Evolutionary conservation across 2,888 invertebrate species (phyloP), one percentile per base, ranked within the genome.

Genomic region (Phyllotreta striolata): DNA sequence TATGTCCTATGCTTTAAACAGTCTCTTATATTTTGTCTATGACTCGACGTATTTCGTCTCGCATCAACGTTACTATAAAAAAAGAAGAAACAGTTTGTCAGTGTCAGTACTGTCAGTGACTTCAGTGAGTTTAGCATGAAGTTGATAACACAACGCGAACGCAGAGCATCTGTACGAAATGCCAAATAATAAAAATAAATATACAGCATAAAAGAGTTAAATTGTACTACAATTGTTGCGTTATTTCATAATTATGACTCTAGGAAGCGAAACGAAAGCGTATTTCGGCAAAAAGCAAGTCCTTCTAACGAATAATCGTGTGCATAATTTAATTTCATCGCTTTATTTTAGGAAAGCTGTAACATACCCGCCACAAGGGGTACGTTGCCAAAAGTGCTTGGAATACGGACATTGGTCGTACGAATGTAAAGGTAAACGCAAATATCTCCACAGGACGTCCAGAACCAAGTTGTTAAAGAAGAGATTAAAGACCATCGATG

Each of bases 351-450:
- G 87, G 66, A 81, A 88, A 76, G 86, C 87, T 38, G 85, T 87
- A 10, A 86, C 86, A 0, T 90, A 89, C 79, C 91, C 92, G 0
- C 78, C 80, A 40, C 89, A 91, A 80, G 90, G 90, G 8, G 87
- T 92, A 65, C 87, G 92, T 24, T 97, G 96, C 79, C 96, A 96
- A 80, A 96, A 96, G 83, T 97, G 96, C 78, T 83, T 96, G 52
- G 92, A 95, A 81, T 89, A 89, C 76, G 96, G 96, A 0, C 96
- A 97, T 79, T 97, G 95, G 95, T 95, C 95, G 65, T 97, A 93
- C 76, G 93, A 96, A 80, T 97, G 96, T 78, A 93, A 89, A 71
- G 92, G 92, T 9, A 95, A 96, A 81, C 86, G 96, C 66, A 96
- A 96, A 83, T 91, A 91, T 80, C 83, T 95, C 3, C 89, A 93